A percentile compares a stretch with the other conserved stretches of the same genome.
Conservation (phyloP, 2,797 vertebrate species). For the Phrynocephalus forsythii region DNA sequence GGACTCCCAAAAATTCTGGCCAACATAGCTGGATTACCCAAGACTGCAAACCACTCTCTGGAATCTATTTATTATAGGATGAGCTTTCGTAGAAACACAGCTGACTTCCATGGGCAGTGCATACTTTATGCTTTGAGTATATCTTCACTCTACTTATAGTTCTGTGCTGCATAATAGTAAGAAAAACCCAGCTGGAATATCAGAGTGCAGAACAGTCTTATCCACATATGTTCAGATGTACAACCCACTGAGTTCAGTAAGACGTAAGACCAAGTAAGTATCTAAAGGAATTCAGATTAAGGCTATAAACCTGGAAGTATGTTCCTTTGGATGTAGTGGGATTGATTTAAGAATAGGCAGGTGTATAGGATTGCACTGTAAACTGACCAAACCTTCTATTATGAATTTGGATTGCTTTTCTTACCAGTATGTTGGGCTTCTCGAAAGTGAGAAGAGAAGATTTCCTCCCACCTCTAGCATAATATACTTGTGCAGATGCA, state of each 20-base stretch:
- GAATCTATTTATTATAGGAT: no score
- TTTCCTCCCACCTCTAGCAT: background rate
- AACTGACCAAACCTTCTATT: background rate
- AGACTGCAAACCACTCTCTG: no score
- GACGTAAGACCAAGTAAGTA: background rate
- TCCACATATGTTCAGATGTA: background rate
- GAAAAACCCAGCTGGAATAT: background rate
- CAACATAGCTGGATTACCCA: no score
- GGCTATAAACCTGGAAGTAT: background rate
- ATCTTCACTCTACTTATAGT: background rate
- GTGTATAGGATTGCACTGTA: background rate
- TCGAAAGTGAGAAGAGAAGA: background rate
- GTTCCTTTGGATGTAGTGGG: background rate
- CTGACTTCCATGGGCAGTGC: no score
- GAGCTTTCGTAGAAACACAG: no score
- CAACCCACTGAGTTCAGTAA: no score
- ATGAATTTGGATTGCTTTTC: background rate
- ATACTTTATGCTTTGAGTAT: no score
- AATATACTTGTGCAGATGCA: slow-evolving; percentile 34
- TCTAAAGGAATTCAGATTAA: background rate
- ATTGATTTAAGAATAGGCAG: background rate
- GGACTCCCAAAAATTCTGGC: no score
- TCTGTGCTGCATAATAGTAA: background rate
- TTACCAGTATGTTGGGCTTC: background rate
- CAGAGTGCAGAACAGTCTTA: background rate